Evolutionary conservation across 2,888 invertebrate genomes (phyloP), one percentile per base, ranked within the genome.

Genomic region (Nomada goodeniana): DNA sequence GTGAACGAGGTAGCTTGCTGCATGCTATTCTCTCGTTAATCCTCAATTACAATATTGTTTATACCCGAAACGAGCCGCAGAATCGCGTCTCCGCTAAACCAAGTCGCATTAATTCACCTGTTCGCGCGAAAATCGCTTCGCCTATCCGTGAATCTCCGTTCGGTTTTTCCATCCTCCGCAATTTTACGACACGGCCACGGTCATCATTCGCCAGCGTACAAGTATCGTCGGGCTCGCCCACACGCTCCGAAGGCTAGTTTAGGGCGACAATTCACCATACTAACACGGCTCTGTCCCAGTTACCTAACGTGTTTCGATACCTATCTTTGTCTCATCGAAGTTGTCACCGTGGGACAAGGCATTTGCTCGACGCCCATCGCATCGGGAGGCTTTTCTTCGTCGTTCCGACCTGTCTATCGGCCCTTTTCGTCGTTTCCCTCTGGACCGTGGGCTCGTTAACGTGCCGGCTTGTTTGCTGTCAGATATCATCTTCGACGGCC

Each of bases 21-120:
- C 91, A 91, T 91, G 91, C 90, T 88, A 91, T 89, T 82, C 90
- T 89, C 89, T 89, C 90, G 90, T 91, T 90, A 91, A 90, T 91
- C 90, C 88, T 88, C 89, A 90, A 91, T 91, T 90, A 91, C 82
- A 88, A 83, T 88, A 86, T 91, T 89, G 91, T 89, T 89, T 89
- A 88, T 89, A 86, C 88, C 89, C 90, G 82, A 88, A 86, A 84
- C 87, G 81, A 85, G 83, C 88, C 59, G 60, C 53, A 53, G 68
- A 57, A 67, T 73, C 78, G 67, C 64, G 63, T 71, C 63, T 72
- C 68, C 60, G 76, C 29, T 53, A 64, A 53, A 47, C 36, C 76
- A 61, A 47, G 72, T 44, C 50, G 63, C n/a, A 59, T 69, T 69
- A 60, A 57, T 65, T 65, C 26, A 53, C 11, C 11, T 9, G 47